These are phyloP conservation scores for Aphyosemion australe DNA, from an alignment of 2,113 vertebrate species.

Conservation along the genomic window DNA sequence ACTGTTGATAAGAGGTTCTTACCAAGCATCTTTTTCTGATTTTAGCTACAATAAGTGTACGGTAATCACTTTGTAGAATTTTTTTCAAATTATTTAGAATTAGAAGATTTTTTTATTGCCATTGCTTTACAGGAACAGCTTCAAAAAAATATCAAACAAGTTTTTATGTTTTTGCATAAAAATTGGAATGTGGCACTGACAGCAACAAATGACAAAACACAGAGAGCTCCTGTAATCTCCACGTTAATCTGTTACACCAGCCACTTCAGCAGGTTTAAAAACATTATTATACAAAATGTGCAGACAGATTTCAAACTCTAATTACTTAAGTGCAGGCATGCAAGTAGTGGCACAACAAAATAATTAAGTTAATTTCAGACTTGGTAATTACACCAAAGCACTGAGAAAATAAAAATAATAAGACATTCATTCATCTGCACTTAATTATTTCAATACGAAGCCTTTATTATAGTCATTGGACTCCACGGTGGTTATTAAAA, in stretches of 20 bases:
- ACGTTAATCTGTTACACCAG: conserved; percentile 13
- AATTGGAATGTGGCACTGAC: not conserved
- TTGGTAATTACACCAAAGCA: conserved; percentile 25
- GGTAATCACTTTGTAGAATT: too few species aligned
- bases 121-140: not conserved
- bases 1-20: too few species aligned
- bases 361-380: conserved; percentile 48
- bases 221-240: not conserved
- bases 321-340: conserved; percentile 36
- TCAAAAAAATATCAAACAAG: not conserved
- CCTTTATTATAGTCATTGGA: not conserved
- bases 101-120: too few species aligned
- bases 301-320: conserved; percentile 22
- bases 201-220: not conserved
- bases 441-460: conserved; percentile 7
- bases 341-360: conserved; percentile 44
- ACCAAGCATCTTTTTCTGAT: too few species aligned
- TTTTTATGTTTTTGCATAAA: not conserved
- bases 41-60: too few species aligned
- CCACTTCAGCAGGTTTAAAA: conserved; percentile 14
- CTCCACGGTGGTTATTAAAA: not conserved
- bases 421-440: conserved; percentile 2
- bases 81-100: too few species aligned
- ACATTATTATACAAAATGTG: conserved; percentile 32
- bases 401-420: conserved; percentile 14